Evolutionary conservation across 1,140 invertebrate species (phyloP), one percentile per base, ranked within the genome.

Genomic region (Aphis craccivora): DNA sequence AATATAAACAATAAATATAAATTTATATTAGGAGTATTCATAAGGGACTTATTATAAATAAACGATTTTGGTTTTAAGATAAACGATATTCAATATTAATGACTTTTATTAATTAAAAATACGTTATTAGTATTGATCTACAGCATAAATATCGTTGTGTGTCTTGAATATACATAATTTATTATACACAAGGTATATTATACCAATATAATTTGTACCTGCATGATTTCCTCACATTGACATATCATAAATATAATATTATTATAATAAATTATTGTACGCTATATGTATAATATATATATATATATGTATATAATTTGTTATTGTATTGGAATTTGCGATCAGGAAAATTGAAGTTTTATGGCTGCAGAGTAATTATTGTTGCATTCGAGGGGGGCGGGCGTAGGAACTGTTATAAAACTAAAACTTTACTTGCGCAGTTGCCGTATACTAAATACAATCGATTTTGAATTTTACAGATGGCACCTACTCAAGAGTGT

Each of bases 401-500:
- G 2, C 4, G 5, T 0, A 23, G 30, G 0, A 14, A 14, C 14
- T 67, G n/a, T 35, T 76, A 76, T 76, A n/a, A n/a, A 76, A 76
- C n/a, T 18, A 76, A 76, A 76, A 76, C 11, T 76, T 20, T 76
- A 76, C n/a, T 76, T n/a, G 0, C 4, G 60, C 9, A 18, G 14
- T n/a, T 76, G 4, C 11, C n/a, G 2, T 76, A 53, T 53, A 76
- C 14, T 76, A 76, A 18, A n/a, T 76, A 5, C 5, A 2, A 45
- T 45, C 6, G 4, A 86, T 45, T 43, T 30, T n/a, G 11, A 40
- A 40, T 84, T 89, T 94, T 95, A 11, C 95, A 96, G 96, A 95
- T 96, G 48, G 94, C 95, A 25, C 95, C 96, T 9, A 97, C 96
- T 43, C 95, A 96, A 23, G 97, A 97, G 45, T 99, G 99, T 95